Evolutionary conservation across 92 coral and sea anemone species (phyloP).

Genomic region (Micromussa lordhowensis): DNA sequence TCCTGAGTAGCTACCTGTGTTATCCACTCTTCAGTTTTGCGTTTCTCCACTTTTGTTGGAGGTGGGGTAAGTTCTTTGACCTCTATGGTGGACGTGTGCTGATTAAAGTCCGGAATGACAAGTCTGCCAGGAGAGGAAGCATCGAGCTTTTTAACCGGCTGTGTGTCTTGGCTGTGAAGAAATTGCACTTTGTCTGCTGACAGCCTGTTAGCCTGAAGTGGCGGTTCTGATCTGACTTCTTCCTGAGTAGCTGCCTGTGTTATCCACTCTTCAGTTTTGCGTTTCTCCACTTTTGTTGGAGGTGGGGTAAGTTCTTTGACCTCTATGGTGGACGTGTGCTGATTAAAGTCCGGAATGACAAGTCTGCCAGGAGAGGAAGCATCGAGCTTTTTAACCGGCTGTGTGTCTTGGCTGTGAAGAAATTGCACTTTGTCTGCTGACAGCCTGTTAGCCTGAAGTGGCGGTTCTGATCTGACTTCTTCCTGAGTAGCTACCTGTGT

Average conservation of each 20-base stretch:
- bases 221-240: background rate
- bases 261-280: background rate
- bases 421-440: background rate
- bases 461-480: background rate
- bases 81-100: background rate
- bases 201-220: background rate
- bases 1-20: background rate
- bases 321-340: background rate
- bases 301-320: background rate
- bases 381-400: background rate
- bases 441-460: background rate
- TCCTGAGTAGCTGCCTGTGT: background rate
- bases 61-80: background rate
- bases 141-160: background rate
- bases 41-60: background rate
- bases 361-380: background rate
- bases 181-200: background rate
- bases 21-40: background rate
- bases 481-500: background rate
- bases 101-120: background rate
- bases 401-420: background rate
- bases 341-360: background rate
- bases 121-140: background rate
- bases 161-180: background rate
- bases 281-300: background rate